Evolutionary conservation across 2,113 vertebrate species (phyloP).

Genomic region (Alaudala cheleensis): DNA sequence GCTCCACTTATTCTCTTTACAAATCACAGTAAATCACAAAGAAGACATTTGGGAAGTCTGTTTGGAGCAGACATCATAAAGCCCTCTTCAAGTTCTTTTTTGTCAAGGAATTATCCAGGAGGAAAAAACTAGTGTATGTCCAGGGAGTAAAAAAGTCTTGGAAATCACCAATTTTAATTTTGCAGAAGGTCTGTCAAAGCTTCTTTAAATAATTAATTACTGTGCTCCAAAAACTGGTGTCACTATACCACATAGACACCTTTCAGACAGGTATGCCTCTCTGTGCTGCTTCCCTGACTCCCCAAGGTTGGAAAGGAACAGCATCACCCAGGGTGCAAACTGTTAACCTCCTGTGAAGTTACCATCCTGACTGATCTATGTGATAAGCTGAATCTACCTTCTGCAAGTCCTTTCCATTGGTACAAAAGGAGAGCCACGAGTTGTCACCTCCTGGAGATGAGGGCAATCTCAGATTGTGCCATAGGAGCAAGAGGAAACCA

Average conservation of each 20-base stretch:
- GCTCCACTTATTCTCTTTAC: neutral
- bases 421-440: neutral
- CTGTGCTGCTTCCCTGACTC: neutral
- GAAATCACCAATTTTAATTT: neutral
- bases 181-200: neutral
- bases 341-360: neutral
- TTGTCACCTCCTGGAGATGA: neutral
- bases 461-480: neutral
- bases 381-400: neutral
- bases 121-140: neutral
- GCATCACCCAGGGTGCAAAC: neutral
- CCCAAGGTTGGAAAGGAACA: neutral
- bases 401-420: neutral
- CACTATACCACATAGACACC: neutral
- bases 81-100: neutral
- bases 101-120: neutral
- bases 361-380: rapidly evolving
- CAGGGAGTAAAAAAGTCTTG: neutral
- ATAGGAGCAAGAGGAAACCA: neutral
- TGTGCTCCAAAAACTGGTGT: neutral
- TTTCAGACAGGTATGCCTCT: neutral
- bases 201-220: neutral
- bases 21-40: neutral
- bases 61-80: neutral
- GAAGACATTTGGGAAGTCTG: neutral